phyloP scores from a whole-genome alignment of 2,113 vertebrate genomes.

The Irena cyanogastra region DNA sequence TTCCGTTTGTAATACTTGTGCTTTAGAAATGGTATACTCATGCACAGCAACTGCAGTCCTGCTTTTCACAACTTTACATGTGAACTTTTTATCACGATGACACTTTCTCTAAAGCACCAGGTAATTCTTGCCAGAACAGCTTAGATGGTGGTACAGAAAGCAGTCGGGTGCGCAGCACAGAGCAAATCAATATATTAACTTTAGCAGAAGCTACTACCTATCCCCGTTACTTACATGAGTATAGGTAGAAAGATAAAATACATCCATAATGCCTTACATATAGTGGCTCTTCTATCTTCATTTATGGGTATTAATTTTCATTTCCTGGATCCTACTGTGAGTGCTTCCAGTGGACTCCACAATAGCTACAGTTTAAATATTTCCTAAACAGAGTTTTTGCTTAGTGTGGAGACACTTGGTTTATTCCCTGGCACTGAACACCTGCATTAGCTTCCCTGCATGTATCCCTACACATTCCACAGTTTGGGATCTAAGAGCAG shows the following conservation, averaged over 20 bases:
- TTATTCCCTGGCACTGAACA: background rate
- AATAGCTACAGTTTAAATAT: background rate
- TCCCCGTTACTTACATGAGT: background rate
- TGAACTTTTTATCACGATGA: background rate
- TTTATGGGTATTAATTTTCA: constrained; percentile 65
- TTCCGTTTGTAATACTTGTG: background rate
- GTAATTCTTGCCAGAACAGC: background rate
- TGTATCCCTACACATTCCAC: background rate
- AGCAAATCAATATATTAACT: background rate
- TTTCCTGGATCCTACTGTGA: constrained; percentile 35
- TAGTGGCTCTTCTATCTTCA: background rate
- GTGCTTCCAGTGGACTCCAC: background rate
- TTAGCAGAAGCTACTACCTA: background rate
- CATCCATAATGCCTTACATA: background rate
- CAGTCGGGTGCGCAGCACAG: background rate
- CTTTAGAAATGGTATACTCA: background rate
- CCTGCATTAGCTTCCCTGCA: background rate
- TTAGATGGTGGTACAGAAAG: background rate
- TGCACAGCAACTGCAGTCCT: background rate
- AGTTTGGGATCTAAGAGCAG: background rate
- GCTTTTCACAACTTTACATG: background rate
- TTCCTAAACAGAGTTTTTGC: background rate
- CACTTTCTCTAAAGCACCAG: background rate
- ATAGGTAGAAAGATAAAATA: background rate
- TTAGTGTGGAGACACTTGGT: background rate